Conservation (phyloP, 2,797 vertebrate species). For the Dermochelys coriacea region DNA sequence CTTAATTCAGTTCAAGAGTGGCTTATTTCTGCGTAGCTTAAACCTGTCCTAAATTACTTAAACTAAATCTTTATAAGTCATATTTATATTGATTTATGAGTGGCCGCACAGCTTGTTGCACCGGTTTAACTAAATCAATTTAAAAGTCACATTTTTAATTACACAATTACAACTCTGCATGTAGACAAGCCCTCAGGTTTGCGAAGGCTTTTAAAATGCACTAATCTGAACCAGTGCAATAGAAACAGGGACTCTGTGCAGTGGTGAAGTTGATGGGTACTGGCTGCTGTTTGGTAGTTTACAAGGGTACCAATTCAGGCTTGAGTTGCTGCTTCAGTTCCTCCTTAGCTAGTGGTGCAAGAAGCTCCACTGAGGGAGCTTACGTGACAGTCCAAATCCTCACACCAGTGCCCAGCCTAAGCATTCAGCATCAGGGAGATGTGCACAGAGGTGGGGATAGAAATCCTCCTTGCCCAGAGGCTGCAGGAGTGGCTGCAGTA, state of each 20-base stretch:
- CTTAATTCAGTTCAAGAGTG: background rate
- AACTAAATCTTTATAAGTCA: background rate
- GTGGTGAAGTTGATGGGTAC: background rate
- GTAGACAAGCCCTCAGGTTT: background rate
- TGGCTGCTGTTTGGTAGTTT: background rate
- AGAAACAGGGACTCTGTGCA: background rate
- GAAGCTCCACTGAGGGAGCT: too few relatives aligned
- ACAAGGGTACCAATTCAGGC: background rate
- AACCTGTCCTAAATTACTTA: background rate
- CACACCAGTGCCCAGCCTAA: background rate
- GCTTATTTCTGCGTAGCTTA: background rate
- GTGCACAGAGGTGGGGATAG: too few relatives aligned
- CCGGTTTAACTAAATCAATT: background rate
- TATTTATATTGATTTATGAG: background rate
- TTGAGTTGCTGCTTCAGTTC: too few relatives aligned
- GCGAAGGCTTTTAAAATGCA: background rate
- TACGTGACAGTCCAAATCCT: background rate
- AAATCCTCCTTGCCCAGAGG: background rate
- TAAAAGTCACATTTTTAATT: background rate
- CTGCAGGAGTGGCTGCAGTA: background rate
- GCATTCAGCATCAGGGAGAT: background rate
- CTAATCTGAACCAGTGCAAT: background rate
- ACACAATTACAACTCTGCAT: background rate
- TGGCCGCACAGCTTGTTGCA: background rate
- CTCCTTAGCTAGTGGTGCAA: background rate